A percentile compares a stretch with the other conserved stretches of the same genome.
Conservation (phyloP, 2,888 invertebrate species). For the Orthonevra nobilis region DNA sequence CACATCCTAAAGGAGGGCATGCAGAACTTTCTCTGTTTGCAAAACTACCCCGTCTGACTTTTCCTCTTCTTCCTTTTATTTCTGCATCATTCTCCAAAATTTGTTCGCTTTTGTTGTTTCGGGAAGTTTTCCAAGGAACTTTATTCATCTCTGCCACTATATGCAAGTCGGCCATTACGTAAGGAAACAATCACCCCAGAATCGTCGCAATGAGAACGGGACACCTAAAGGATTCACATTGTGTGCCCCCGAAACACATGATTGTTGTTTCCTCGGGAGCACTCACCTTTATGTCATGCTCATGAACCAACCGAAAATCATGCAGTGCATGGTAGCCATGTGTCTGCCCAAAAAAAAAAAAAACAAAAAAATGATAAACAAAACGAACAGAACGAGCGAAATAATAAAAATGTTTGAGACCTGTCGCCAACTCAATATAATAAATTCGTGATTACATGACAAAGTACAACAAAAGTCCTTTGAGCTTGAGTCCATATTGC, state of each 20-base stretch:
- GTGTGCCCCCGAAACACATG: conserved; percentile 66
- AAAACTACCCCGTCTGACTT: conserved; percentile 53
- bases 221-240: conserved; percentile 54
- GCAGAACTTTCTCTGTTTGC: conserved; percentile 68
- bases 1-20: conserved; percentile 72
- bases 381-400: conserved; percentile 60
- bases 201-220: conserved; percentile 27
- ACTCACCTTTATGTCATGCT: conserved; percentile 69
- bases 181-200: conserved; percentile 44
- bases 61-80: conserved; percentile 1
- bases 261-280: conserved; percentile 63
- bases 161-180: conserved; percentile 46
- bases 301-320: conserved; percentile 67
- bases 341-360: conserved; percentile 51
- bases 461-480: conserved; percentile 73
- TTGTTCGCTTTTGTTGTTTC: conserved; percentile 8
- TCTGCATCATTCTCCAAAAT: conserved; percentile 14
- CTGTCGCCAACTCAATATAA: conserved; percentile 76
- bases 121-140: conserved; percentile 35
- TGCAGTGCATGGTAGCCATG: conserved; percentile 55
- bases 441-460: conserved; percentile 80
- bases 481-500: conserved; percentile 46
- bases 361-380: conserved; percentile 61
- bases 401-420: conserved; percentile 71
- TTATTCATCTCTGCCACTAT: conserved; percentile 53